phyloP scores from a whole-genome alignment of 2,797 vertebrate species.

The Amphiprion clarkii region DNA sequence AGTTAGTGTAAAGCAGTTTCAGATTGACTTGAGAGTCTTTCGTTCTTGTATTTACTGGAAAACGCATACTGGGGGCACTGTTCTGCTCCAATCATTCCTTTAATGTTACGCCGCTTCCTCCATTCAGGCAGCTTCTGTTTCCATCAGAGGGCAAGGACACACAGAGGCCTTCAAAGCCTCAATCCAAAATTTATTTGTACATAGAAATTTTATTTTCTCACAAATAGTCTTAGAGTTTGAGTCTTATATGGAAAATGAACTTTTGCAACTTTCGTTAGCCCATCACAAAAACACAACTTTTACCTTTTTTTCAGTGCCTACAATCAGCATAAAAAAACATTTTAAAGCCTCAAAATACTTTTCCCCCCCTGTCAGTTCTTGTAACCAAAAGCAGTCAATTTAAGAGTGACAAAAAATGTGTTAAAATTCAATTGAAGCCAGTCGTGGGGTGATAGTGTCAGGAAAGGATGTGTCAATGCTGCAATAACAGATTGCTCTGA shows the following conservation, averaged over 20 bases:
- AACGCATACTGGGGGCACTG: constrained; percentile 24
- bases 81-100: constrained; percentile 11
- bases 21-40: constrained; percentile 1
- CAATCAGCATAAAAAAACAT: constrained; percentile 61
- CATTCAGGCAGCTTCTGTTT: background rate
- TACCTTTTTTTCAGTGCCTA: constrained; percentile 73
- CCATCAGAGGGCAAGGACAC: constrained; percentile 29
- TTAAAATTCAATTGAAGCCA: constrained; percentile 66
- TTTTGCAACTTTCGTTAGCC: constrained; percentile 48
- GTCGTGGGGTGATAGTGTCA: constrained; percentile 68
- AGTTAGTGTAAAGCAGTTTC: constrained; percentile 12
- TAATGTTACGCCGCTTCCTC: background rate
- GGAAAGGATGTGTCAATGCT: constrained; percentile 53
- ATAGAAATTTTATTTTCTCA: constrained; percentile 73
- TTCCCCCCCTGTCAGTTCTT: constrained; percentile 52
- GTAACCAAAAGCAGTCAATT: constrained; percentile 44
- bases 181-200: constrained; percentile 47
- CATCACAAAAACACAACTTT: constrained; percentile 59
- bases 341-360: constrained; percentile 66
- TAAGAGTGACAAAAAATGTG: constrained; percentile 58
- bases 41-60: constrained; percentile 13
- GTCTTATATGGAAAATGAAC: constrained; percentile 68
- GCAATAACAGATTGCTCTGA: constrained; percentile 55
- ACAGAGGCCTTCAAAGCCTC: constrained; percentile 27
- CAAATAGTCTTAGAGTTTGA: constrained; percentile 62